These are phyloP conservation scores for Suillia variegata DNA, from an alignment of 2,888 invertebrate genomes.

Conservation along the genomic window DNA sequence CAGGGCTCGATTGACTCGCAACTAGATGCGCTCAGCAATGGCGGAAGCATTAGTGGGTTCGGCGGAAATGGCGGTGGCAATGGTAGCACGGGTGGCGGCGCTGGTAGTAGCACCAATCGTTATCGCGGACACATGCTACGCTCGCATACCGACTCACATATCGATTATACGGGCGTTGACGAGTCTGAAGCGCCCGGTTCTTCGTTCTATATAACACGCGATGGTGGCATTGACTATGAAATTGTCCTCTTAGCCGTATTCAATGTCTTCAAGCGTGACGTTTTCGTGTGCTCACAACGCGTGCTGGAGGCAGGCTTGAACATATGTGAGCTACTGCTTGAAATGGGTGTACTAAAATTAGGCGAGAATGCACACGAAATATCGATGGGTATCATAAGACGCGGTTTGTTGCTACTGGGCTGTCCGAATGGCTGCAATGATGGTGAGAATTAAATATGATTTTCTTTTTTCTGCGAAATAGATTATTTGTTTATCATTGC, in stretches of 20 bases:
- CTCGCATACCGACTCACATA: slow-evolving; percentile 91
- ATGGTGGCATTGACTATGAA: slow-evolving; percentile 91
- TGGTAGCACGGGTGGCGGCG: slow-evolving; percentile 40
- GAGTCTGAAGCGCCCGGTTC: slow-evolving; percentile 88
- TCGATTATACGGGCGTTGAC: slow-evolving; percentile 85
- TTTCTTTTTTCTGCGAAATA: not conserved
- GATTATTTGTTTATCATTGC: not conserved
- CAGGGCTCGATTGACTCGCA: slow-evolving; percentile 87
- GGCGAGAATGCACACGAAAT: slow-evolving; percentile 61
- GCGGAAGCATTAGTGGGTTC: slow-evolving; percentile 45
- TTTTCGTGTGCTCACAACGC: slow-evolving; percentile 80
- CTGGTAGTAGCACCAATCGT: slow-evolving; percentile 45
- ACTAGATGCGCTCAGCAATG: slow-evolving; percentile 67
- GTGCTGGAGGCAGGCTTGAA: slow-evolving; percentile 94
- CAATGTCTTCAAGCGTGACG: slow-evolving; percentile 83
- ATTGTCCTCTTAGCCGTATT: slow-evolving; percentile 86
- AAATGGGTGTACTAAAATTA: slow-evolving; percentile 80
- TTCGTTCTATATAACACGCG: slow-evolving; percentile 88
- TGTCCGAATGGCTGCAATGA: slow-evolving; percentile 93
- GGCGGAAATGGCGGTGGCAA: slow-evolving; percentile 40
- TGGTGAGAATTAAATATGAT: slow-evolving; percentile 60
- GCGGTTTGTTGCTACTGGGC: slow-evolving; percentile 80
- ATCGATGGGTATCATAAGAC: slow-evolving; percentile 59
- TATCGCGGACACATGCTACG: slow-evolving; percentile 72
- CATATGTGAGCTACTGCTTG: slow-evolving; percentile 87